phyloP scores from a whole-genome alignment of 2,888 invertebrate species.

The Lochmaea capreae region DNA sequence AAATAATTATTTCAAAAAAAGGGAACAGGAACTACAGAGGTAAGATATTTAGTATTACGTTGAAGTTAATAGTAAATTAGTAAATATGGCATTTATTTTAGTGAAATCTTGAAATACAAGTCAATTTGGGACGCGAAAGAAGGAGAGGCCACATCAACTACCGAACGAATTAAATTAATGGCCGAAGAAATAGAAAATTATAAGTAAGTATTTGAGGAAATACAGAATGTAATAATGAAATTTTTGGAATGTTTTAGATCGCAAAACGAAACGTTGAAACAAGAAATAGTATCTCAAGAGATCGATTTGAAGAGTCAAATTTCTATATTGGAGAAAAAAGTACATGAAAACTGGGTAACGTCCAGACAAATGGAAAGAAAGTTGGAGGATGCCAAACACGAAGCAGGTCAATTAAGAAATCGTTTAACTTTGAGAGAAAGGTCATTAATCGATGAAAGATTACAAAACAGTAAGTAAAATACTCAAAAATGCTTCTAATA shows the following conservation, averaged over 20 bases:
- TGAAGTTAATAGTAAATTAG: not conserved
- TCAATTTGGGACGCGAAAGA: conserved; percentile 83
- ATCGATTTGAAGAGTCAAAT: conserved; percentile 77
- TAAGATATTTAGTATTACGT: conserved; percentile 64
- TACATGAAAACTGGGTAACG: conserved; percentile 88
- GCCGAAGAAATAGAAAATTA: conserved; percentile 84
- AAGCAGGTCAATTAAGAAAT: conserved; percentile 75
- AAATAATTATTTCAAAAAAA: conserved; percentile 90
- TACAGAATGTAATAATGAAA: not conserved
- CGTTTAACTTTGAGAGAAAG: conserved; percentile 71
- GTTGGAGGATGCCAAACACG: conserved; percentile 82
- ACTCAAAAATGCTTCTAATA: not conserved
- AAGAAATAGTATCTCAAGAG: conserved; percentile 89
- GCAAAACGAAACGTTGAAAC: conserved; percentile 74
- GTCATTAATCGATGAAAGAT: conserved; percentile 66
- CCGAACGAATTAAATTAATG: conserved; percentile 81
- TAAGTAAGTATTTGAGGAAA: conserved; percentile 70
- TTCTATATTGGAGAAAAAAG: conserved; percentile 82
- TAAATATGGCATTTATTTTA: conserved; percentile 59
- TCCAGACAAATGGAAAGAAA: conserved; percentile 85
- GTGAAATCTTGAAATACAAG: conserved; percentile 82
- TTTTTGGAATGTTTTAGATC: conserved; percentile 60
- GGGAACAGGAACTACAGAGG: conserved; percentile 89
- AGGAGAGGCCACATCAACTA: conserved; percentile 83
- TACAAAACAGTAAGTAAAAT: conserved; percentile 67